Base-by-base conservation (phyloP, 2,113 vertebrate species). In the Etheostoma cragini region DNA sequence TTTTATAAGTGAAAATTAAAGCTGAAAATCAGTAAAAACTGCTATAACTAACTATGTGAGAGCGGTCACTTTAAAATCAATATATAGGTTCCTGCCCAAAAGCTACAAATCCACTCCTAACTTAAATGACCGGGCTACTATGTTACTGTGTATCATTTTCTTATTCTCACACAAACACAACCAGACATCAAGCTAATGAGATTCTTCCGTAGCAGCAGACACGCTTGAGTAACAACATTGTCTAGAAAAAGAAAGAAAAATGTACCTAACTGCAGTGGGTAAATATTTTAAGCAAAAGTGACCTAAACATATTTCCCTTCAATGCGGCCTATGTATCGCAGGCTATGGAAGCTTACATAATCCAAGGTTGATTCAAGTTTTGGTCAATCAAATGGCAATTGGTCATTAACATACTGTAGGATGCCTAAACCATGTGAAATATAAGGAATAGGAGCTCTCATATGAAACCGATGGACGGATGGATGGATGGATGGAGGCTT, bases 391-490 rank as follows among this genome's bases (percentile, higher is more conserved):
- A 62, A 26, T n/a, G 1, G 12, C 15, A n/a, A 60, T 5, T 53
- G 6, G 10, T 16, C 3, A 2, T 26, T 21, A n/a, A 62, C 15
- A 69, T 0, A 42, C 38, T 42, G 38, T 3, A 57, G 1, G 12
- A 77, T 1, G 33, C 6, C 33, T 33, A n/a, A 66, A 54, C 15
- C 49, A 63, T 1, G 58, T 15, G 24, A 63, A 62, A 54, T 21
- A 46, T 16, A 52, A 67, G 53, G 81, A 82, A 77, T 13, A 12
- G 71, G 50, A 80, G 46, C 65, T 50, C 67, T 22, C 21, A n/a
- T n/a, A 21, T 42, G 42, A 77, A 76, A 85, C 19, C 30, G 50
- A 80, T 52, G 61, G 74, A 81, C 74, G 72, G 63, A 84, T 49
- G 50, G 50, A 80, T 52, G 61, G 74, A 81, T 76, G 72, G 63